Conservation (phyloP, 1,140 invertebrate species). For the Helicoverpa zea region DNA sequence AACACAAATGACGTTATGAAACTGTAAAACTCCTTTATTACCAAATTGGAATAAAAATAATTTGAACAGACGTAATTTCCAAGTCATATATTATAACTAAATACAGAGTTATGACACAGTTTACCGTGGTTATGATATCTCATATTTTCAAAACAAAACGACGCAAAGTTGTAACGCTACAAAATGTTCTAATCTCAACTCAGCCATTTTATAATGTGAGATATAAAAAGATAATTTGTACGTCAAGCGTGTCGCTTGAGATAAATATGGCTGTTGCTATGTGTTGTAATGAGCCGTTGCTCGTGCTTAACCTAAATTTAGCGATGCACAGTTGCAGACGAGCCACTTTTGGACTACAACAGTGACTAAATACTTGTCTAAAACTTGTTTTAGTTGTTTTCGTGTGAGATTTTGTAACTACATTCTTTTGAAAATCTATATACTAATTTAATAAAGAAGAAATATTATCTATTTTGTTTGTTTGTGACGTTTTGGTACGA, state of each 20-base stretch:
- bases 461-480: too few species aligned
- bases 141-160: neutral
- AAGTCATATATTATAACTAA: neutral
- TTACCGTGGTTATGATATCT: too few species aligned
- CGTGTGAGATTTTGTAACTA: too few species aligned
- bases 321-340: neutral
- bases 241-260: slow-evolving; percentile 39
- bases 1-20: too few species aligned
- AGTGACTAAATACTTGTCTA: neutral
- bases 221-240: slow-evolving; percentile 47
- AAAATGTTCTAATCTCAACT: slow-evolving; percentile 2
- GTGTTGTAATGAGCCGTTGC: slow-evolving; percentile 41
- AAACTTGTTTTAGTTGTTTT: too few species aligned
- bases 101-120: too few species aligned
- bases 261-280: slow-evolving; percentile 46
- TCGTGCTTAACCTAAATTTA: slow-evolving; percentile 47
- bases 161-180: neutral
- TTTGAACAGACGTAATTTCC: neutral
- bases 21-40: too few species aligned
- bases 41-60: too few species aligned
- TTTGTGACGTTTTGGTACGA: too few species aligned
- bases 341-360: neutral
- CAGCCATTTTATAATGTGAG: slow-evolving; percentile 16
- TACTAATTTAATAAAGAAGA: too few species aligned
- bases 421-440: too few species aligned